Evolutionary conservation across 2,113 vertebrate genomes (phyloP).

Genomic region (Burhinus oedicnemus): DNA sequence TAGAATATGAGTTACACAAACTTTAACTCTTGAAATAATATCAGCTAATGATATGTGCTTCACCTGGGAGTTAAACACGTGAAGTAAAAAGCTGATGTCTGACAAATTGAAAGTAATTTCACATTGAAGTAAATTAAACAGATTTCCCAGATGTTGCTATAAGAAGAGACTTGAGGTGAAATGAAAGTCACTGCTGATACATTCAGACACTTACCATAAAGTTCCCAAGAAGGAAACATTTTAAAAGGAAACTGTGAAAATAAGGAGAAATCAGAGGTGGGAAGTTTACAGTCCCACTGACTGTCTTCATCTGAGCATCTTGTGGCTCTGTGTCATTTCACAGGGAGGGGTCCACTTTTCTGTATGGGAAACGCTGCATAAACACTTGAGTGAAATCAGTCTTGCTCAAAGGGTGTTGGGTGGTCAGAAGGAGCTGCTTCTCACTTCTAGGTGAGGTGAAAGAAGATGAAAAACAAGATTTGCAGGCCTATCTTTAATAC

Average conservation of each 20-base stretch:
- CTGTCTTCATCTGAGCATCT: neutral
- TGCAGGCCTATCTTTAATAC: neutral
- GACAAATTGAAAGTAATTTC: constrained; percentile 42
- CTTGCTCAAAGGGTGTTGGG: neutral
- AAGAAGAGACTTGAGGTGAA: neutral
- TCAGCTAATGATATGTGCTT: neutral
- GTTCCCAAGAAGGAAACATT: neutral
- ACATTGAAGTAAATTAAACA: constrained; percentile 20
- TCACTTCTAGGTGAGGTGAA: neutral
- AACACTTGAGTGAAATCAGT: neutral
- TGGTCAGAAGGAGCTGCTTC: neutral
- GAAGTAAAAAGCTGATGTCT: constrained; percentile 28
- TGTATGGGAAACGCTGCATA: neutral
- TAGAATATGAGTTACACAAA: constrained; percentile 4
- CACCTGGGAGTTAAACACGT: constrained; percentile 6
- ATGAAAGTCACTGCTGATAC: constrained; percentile 15
- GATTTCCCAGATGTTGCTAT: constrained; percentile 47
- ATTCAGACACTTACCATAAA: neutral
- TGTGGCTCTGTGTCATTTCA: neutral
- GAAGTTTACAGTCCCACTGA: neutral
- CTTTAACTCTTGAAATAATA: constrained; percentile 28
- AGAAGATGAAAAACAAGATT: neutral
- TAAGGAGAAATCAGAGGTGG: neutral
- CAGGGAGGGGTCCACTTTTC: neutral
- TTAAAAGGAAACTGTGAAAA: neutral